phyloP scores from a whole-genome alignment of 2,888 invertebrate genomes.

The Xanthia icteritia region DNA sequence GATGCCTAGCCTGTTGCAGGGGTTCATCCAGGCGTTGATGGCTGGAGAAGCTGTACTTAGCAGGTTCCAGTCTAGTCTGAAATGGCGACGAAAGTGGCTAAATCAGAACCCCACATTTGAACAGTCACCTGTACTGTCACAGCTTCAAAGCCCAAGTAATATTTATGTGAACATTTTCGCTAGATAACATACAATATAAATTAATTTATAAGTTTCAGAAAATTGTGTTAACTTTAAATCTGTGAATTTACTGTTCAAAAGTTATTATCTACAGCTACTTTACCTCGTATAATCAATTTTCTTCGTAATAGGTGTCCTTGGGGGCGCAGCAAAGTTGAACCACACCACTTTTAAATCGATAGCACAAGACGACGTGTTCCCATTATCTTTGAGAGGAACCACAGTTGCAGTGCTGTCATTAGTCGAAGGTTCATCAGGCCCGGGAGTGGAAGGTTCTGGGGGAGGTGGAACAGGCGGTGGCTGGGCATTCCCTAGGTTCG shows the following conservation, averaged over 20 bases:
- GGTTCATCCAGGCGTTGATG: constrained; percentile 99
- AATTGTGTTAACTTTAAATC: neutral
- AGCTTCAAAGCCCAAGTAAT: neutral
- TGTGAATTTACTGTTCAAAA: neutral
- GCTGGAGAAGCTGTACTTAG: constrained; percentile 98
- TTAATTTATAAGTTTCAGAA: too few relatives aligned
- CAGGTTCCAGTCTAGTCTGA: constrained; percentile 98
- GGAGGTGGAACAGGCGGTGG: constrained; percentile 79
- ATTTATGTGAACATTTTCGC: neutral
- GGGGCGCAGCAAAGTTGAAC: constrained; percentile 99
- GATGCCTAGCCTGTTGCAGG: constrained; percentile 96
- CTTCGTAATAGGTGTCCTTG: constrained; percentile 97
- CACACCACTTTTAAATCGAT: constrained; percentile 97
- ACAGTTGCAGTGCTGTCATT: constrained; percentile 83
- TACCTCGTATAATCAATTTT: constrained; percentile 98
- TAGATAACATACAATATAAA: neutral
- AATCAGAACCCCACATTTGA: neutral
- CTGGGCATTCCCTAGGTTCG: constrained; percentile 87
- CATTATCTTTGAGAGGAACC: constrained; percentile 91
- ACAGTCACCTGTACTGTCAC: neutral
- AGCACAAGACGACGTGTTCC: constrained; percentile 95
- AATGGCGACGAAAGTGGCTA: constrained; percentile 10
- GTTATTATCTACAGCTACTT: constrained; percentile 14
- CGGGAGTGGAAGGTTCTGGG: constrained; percentile 81
- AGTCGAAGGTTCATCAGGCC: constrained; percentile 82